These are phyloP conservation scores for Galaxea fascicularis DNA, from an alignment of 92 coral and sea anemone genomes.

Conservation along the genomic window DNA sequence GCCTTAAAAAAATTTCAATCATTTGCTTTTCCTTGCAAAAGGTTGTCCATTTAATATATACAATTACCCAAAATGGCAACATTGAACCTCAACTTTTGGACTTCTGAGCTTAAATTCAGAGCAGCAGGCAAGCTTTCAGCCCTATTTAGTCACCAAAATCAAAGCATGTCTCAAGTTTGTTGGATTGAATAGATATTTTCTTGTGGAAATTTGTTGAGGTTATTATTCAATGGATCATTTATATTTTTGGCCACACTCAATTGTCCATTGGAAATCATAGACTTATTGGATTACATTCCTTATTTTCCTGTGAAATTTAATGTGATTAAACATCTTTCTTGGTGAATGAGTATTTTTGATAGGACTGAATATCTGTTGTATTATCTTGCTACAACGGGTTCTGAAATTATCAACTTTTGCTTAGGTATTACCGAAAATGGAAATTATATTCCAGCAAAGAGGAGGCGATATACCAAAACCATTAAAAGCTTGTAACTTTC, in stretches of 20 bases:
- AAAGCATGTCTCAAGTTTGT: neutral
- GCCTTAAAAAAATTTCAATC: no score
- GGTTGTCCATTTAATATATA: no score
- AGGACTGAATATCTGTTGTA: neutral
- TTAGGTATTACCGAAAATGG: no score
- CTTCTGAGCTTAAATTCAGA: neutral
- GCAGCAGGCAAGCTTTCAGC: neutral
- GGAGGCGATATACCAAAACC: no score
- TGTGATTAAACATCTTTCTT: neutral
- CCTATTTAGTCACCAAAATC: neutral
- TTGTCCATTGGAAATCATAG: neutral
- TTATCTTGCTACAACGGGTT: neutral
- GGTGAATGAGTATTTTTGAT: constrained; percentile 42
- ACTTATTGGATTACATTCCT: neutral
- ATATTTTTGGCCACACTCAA: constrained; percentile 21
- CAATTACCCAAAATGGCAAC: neutral
- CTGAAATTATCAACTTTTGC: no score
- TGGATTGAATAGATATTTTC: neutral
- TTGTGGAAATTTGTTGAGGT: neutral
- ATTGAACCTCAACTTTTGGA: neutral
- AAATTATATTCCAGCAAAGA: no score
- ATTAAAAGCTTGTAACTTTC: no score
- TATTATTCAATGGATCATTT: neutral
- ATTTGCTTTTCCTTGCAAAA: no score
- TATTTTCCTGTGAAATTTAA: constrained; percentile 12